A percentile compares a stretch with the other conserved stretches of the same genome.
phyloP scores from a whole-genome alignment of 2,888 invertebrate species.

The Drosophila rellima region DNA sequence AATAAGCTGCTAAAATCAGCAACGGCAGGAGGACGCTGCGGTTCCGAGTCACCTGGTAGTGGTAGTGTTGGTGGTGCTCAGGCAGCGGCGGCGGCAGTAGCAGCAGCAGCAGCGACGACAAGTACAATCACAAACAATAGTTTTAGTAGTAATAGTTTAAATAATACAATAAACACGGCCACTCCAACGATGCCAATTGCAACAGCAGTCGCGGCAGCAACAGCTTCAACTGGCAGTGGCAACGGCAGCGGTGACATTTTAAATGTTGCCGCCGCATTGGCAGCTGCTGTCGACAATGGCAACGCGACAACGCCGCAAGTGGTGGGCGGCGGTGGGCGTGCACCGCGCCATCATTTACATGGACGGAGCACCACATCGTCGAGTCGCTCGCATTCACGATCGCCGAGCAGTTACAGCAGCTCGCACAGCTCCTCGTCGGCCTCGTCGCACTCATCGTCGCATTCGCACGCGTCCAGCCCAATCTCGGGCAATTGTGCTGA shows the following conservation, averaged over 20 bases:
- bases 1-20: conserved; percentile 74
- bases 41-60: conserved; percentile 86
- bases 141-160: conserved; percentile 84
- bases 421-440: conserved; percentile 85
- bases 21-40: conserved; percentile 81
- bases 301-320: conserved; percentile 38
- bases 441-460: conserved; percentile 82
- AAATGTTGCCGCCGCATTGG: conserved; percentile 81
- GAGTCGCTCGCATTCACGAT: conserved; percentile 87
- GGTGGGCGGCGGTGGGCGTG: conserved; percentile 43
- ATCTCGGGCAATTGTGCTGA: conserved; percentile 84
- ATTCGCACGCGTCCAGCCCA: conserved; percentile 86
- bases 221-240: conserved; percentile 51
- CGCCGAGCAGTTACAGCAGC: conserved; percentile 86
- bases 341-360: conserved; percentile 75
- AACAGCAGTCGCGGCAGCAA: conserved; percentile 40
- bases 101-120: conserved; percentile 66
- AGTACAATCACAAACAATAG: conserved; percentile 85
- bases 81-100: conserved; percentile 46
- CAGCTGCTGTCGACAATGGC: conserved; percentile 63
- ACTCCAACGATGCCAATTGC: conserved; percentile 71
- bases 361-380: conserved; percentile 87
- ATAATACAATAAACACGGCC: conserved; percentile 80
- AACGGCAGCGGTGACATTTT: conserved; percentile 78
- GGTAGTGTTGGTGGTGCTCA: conserved; percentile 18